These are phyloP conservation scores for Caligus rogercresseyi DNA, from an alignment of 1,140 invertebrate genomes.

Conservation along the genomic window DNA sequence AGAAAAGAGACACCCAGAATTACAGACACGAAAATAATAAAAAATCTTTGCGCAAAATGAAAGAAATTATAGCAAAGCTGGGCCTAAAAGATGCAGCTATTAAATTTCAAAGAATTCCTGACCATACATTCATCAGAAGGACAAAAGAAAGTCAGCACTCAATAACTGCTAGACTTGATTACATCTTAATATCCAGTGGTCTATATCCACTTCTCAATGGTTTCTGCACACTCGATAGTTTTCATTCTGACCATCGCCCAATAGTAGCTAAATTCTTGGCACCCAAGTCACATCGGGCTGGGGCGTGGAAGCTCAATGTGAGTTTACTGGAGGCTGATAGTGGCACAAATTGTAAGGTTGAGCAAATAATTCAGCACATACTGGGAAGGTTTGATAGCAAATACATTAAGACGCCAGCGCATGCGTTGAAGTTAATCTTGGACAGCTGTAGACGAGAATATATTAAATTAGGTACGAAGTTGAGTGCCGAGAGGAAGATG, in stretches of 20 bases:
- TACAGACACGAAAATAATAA: neutral
- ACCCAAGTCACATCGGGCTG: neutral
- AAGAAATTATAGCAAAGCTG: neutral
- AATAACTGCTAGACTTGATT: neutral
- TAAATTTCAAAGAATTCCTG: neutral
- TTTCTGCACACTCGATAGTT: no score
- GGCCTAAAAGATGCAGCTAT: neutral
- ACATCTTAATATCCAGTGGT: neutral
- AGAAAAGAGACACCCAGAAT: neutral
- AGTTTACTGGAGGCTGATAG: neutral
- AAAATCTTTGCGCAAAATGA: no score
- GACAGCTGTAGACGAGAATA: neutral
- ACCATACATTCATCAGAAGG: neutral
- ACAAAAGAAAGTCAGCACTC: neutral
- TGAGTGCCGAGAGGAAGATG: neutral
- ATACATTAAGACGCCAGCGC: neutral
- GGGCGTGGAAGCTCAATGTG: neutral
- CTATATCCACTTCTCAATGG: no score
- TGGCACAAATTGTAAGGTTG: neutral
- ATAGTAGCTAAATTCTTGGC: neutral
- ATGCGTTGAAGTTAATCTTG: neutral
- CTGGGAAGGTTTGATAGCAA: neutral
- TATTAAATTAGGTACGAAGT: neutral
- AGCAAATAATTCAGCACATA: neutral
- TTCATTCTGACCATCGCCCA: neutral